Evolutionary conservation across 2,888 invertebrate species (phyloP).

Genomic region (Ophion slaviceki): DNA sequence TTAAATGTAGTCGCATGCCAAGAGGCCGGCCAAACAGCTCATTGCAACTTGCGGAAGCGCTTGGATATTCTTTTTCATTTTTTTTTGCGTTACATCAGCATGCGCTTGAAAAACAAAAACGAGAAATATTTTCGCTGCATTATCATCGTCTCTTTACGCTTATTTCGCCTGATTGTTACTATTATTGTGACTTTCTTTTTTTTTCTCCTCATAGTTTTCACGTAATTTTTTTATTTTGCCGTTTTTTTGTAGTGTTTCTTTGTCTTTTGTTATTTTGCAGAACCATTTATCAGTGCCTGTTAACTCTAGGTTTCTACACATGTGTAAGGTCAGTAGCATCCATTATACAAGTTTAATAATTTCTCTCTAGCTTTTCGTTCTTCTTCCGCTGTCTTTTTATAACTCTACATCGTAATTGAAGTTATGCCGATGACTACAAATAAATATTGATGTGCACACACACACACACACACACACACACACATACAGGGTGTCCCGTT

Average conservation of each 20-base stretch:
- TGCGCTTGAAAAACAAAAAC: constrained; percentile 18
- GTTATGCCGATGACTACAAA: too few relatives aligned
- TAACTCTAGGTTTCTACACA: constrained; percentile 93
- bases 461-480: too few relatives aligned
- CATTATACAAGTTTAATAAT: constrained; percentile 23
- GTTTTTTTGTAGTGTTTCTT: constrained; percentile 85
- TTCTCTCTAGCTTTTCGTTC: background rate
- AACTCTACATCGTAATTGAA: too few relatives aligned
- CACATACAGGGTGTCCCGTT: too few relatives aligned
- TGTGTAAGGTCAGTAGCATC: constrained; percentile 88
- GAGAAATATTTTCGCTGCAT: constrained; percentile 16
- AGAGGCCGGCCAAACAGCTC: constrained; percentile 45
- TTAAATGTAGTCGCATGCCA: constrained; percentile 53
- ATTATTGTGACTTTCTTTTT: constrained; percentile 70
- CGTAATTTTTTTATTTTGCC: constrained; percentile 85
- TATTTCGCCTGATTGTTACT: constrained; percentile 61
- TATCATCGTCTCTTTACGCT: constrained; percentile 35
- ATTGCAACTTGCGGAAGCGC: constrained; percentile 18
- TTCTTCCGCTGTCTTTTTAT: background rate
- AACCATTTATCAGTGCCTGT: constrained; percentile 94
- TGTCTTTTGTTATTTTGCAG: constrained; percentile 89
- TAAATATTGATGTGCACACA: too few relatives aligned
- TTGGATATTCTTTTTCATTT: constrained; percentile 10
- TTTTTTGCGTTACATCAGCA: constrained; percentile 18
- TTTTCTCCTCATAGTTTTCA: constrained; percentile 69